Evolutionary conservation across 2,797 vertebrate species (phyloP), one percentile per base, ranked within the genome.

Genomic region (Diglossa cyanea): DNA sequence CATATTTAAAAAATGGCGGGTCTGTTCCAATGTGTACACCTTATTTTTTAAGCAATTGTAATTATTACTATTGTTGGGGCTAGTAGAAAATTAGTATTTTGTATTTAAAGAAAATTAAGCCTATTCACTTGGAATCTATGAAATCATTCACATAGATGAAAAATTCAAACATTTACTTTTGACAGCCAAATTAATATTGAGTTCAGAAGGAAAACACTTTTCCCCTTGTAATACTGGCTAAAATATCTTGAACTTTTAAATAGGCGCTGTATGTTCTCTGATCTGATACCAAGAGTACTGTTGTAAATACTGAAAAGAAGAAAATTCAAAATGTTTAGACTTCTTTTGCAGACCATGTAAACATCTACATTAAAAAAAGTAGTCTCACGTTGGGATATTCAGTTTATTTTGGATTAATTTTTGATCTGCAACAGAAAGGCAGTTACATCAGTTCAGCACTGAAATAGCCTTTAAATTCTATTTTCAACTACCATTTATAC

Each of bases 241-340:
- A 86, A 93, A 37, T 55, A 60, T 13, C 10, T 80, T 75, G 25
- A 66, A 23, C 75, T 81, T 90, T 93, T 83, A 50, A 74, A 53
- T 44, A 42, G 20, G 10, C 68, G 37, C 13, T 55, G 2, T 51
- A 19, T 73, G 26, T 57, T 72, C n/a, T 77, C 17, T 86, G 20
- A 73, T 82, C 42, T 73, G 35, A 68, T 47, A 48, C 23, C 1
- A 1, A 62, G 21, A 78, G 5, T 53, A 45, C 23, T 66, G 44
- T 73, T 60, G 3, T 26, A 17, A 72, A 61, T 8, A 26, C n/a
- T 74, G 24, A 73, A 85, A 93, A 57, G n/a, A 85, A 71, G n/a
- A 85, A 81, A 68, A 70, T 45, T 31, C 3, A 31, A n/a, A 63
- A 39, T 61, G 17, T 81, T 90, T 79, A 14, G 42, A 30, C 4